Conservation (phyloP, 2,797 vertebrate genomes). For the Sebastes ruberrimus region DNA sequence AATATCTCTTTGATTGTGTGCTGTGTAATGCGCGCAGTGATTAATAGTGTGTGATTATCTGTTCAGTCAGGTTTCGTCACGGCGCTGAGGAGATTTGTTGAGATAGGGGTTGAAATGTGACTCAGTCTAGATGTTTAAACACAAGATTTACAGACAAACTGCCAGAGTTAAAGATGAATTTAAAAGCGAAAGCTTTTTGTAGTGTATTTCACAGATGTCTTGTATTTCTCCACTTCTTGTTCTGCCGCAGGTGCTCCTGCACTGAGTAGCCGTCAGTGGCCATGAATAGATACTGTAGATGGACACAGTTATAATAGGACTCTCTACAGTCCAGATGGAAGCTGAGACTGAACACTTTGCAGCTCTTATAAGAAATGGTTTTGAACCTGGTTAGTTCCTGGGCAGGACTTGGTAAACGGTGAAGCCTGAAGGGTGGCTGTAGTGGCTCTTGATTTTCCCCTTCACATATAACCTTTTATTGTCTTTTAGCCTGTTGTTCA, state of each 20-base stretch:
- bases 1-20: conserved; percentile 56
- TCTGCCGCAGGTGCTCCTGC: background rate
- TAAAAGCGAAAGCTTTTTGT: background rate
- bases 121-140: conserved; percentile 20
- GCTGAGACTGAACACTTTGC: conserved; percentile 13
- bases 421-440: background rate
- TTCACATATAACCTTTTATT: conserved; percentile 10
- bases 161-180: background rate
- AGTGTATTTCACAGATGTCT: background rate
- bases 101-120: conserved; percentile 18
- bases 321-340: conserved; percentile 14
- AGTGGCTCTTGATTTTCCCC: conserved; percentile 20
- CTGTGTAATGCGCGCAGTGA: conserved; percentile 51
- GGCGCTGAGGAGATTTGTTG: conserved; percentile 25
- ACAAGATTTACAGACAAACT: background rate
- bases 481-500: conserved; percentile 9
- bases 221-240: background rate
- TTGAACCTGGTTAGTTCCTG: conserved; percentile 22
- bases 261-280: conserved; percentile 8
- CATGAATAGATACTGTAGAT: conserved; percentile 28
- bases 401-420: background rate
- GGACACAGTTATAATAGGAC: conserved; percentile 21
- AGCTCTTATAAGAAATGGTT: conserved; percentile 23
- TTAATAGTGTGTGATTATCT: conserved; percentile 61
- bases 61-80: conserved; percentile 44